A percentile compares a stretch with the other conserved stretches of the same genome.
Conservation (phyloP, 1,140 invertebrate genomes). For the Pissodes strobi region DNA sequence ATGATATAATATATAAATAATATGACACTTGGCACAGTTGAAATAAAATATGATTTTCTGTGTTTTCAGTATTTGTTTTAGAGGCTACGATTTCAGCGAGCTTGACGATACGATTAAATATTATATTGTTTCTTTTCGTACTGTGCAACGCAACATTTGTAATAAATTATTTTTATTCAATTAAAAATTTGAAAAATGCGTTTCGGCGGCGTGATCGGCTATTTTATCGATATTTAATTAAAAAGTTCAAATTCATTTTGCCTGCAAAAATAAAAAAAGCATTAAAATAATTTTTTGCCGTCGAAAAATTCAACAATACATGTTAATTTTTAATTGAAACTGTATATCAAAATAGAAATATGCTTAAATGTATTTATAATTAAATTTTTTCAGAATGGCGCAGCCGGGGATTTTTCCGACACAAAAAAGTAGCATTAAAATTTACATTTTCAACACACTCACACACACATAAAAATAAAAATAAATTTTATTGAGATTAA, state of each 20-base stretch:
- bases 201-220: not conserved
- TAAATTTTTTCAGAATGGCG: slow-evolving; percentile 17
- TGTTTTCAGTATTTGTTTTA: slow-evolving; percentile 5
- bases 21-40: no score
- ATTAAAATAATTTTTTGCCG: slow-evolving; percentile 30
- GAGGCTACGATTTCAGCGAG: no score
- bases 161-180: slow-evolving; percentile 22
- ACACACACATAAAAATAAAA: slow-evolving; percentile 24
- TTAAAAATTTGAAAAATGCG: slow-evolving; percentile 14
- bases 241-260: slow-evolving; percentile 28
- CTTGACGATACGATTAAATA: not conserved
- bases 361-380: slow-evolving; percentile 32
- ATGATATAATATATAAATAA: no score
- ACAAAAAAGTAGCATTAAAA: slow-evolving; percentile 13
- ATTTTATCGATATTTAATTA: slow-evolving; percentile 28
- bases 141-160: not conserved
- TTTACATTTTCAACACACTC: slow-evolving; percentile 26
- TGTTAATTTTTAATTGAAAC: slow-evolving; percentile 34
- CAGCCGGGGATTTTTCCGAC: slow-evolving; percentile 14
- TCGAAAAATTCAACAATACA: slow-evolving; percentile 28
- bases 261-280: slow-evolving; percentile 20
- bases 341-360: slow-evolving; percentile 32
- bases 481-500: slow-evolving; percentile 31
- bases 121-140: not conserved
- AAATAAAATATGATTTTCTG: slow-evolving; percentile 12